A percentile compares a stretch with the other conserved stretches of the same genome.
phyloP scores from a whole-genome alignment of 2,797 vertebrate species.

The Crenichthys baileyi region DNA sequence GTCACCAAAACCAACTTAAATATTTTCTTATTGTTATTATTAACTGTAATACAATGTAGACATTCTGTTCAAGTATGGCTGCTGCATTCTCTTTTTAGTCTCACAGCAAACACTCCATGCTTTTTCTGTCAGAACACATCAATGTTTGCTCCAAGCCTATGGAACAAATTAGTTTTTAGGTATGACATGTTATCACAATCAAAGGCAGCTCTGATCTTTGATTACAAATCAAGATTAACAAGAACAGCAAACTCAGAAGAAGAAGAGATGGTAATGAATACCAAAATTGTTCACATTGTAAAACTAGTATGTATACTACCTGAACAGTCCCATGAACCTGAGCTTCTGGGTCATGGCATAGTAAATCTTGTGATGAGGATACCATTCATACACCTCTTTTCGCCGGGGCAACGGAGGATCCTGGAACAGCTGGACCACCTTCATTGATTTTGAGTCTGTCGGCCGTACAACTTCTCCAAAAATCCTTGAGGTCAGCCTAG shows the following conservation, averaged over 20 bases:
- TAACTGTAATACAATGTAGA: too few relatives aligned
- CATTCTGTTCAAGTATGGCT: too few relatives aligned
- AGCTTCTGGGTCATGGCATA: constrained; percentile 87
- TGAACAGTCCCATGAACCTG: constrained; percentile 91
- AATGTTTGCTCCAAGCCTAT: too few relatives aligned
- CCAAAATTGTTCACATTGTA: background rate
- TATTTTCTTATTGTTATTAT: too few relatives aligned
- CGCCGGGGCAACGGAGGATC: constrained; percentile 86
- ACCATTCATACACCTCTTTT: constrained; percentile 91
- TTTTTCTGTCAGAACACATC: too few relatives aligned
- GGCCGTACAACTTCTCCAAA: constrained; percentile 88
- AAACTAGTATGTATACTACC: constrained; percentile 72
- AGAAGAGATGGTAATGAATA: background rate
- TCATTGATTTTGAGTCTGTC: constrained; percentile 89
- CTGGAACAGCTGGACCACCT: constrained; percentile 90
- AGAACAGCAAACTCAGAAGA: background rate
- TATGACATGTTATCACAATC: background rate
- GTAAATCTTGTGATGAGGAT: constrained; percentile 92
- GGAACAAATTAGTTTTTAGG: too few relatives aligned
- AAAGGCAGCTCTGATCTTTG: background rate
- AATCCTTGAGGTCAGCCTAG: constrained; percentile 89
- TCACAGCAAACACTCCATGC: too few relatives aligned
- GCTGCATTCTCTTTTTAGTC: too few relatives aligned
- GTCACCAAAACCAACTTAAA: too few relatives aligned
- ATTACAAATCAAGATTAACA: background rate